Evolutionary conservation across 2,797 vertebrate genomes (phyloP).

Genomic region (Acrocephalus scirpaceus): DNA sequence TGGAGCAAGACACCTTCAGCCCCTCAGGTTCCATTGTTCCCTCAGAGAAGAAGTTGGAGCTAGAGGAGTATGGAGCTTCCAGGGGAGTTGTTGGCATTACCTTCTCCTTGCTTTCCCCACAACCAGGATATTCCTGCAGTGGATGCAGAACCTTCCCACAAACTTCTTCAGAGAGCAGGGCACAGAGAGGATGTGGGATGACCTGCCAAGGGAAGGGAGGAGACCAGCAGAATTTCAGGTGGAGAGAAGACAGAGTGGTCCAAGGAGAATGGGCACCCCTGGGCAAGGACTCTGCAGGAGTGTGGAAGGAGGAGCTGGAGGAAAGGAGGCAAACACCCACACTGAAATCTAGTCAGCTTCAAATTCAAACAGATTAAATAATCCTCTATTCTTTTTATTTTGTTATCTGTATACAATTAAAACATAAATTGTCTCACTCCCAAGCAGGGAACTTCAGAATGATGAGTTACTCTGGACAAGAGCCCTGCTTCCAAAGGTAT

Average conservation of each 20-base stretch:
- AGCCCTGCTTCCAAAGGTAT: neutral
- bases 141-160: neutral
- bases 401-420: neutral
- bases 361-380: neutral
- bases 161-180: neutral
- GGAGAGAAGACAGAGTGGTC: neutral
- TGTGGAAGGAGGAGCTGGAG: neutral
- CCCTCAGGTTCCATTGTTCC: neutral
- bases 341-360: neutral
- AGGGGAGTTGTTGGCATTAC: neutral
- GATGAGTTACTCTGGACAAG: neutral
- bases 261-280: neutral
- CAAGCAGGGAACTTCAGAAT: neutral
- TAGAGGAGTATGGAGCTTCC: neutral
- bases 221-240: neutral
- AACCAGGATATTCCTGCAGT: neutral
- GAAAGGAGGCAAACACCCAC: neutral
- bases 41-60: neutral
- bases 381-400: neutral
- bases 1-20: neutral
- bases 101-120: neutral
- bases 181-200: fast-evolving
- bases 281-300: neutral
- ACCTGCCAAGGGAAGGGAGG: neutral
- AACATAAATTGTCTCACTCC: neutral